A percentile compares a stretch with the other conserved stretches of the same genome.
Conservation (phyloP, 2,797 vertebrate genomes). For the Serranus cabrilla region DNA sequence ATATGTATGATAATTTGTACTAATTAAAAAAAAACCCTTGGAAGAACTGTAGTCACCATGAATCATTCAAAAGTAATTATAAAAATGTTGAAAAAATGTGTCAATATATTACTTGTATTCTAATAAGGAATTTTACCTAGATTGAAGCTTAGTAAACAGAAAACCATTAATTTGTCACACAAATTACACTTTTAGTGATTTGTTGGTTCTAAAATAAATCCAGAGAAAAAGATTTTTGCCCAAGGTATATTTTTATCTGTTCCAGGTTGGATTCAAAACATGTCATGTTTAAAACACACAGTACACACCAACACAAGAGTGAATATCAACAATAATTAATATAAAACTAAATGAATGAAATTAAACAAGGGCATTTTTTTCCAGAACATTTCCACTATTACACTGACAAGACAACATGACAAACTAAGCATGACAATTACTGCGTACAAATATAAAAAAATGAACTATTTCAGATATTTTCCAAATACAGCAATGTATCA, state of each 20-base stretch:
- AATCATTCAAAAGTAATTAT: conserved; percentile 42
- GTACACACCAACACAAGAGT: conserved; percentile 72
- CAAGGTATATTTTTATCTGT: conserved; percentile 74
- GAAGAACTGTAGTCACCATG: conserved; percentile 60
- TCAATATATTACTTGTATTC: no score
- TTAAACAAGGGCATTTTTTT: conserved; percentile 73
- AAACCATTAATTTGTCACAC: conserved; percentile 7
- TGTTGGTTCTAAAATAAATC: conserved; percentile 50
- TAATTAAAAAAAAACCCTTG: conserved; percentile 72
- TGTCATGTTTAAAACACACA: conserved; percentile 75
- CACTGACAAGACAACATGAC: conserved; percentile 82
- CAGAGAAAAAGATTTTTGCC: conserved; percentile 62
- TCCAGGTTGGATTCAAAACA: conserved; percentile 71
- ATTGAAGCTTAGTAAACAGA: conserved; percentile 12
- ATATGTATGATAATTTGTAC: conserved; percentile 47
- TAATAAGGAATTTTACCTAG: no score
- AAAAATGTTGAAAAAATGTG: no score
- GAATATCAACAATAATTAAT: conserved; percentile 71
- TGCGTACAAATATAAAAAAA: conserved; percentile 87
- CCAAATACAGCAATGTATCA: conserved; percentile 83
- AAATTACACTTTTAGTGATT: conserved; percentile 17
- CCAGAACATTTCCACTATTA: conserved; percentile 78
- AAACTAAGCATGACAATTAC: conserved; percentile 83
- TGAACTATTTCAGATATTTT: conserved; percentile 78
- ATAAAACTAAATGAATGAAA: conserved; percentile 76